A percentile compares a stretch with the other conserved stretches of the same genome.
Conservation (phyloP, 2,113 vertebrate species). For the Ctenomys sociabilis region DNA sequence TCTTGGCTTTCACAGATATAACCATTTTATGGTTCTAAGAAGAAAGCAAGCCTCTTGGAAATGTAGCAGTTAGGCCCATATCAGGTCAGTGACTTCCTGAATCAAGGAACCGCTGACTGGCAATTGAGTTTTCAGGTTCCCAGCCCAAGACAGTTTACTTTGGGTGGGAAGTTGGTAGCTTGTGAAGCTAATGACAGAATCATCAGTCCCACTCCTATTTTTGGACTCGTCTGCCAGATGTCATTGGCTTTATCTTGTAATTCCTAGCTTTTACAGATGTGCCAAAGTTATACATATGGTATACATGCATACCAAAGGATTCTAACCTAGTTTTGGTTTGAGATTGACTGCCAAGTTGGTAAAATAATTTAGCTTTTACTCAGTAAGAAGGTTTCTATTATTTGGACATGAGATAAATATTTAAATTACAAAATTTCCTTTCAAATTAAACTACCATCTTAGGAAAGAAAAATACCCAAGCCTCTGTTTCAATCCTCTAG, state of each 20-base stretch:
- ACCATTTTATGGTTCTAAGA: slow-evolving; percentile 67
- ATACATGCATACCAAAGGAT: not conserved
- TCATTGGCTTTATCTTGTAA: slow-evolving; percentile 9
- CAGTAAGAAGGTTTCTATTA: slow-evolving; percentile 31
- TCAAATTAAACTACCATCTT: not conserved
- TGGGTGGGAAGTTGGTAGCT: not conserved
- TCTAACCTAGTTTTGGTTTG: not conserved
- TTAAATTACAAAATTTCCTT: slow-evolving; percentile 16
- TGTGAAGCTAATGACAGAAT: not conserved
- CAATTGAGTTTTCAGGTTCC: not conserved
- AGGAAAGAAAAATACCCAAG: not conserved
- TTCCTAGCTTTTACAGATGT: not conserved
- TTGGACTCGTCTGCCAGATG: not conserved
- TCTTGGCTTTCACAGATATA: not conserved
- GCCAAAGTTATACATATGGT: not conserved
- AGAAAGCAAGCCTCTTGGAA: slow-evolving; percentile 67
- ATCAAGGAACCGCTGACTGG: slow-evolving; percentile 9
- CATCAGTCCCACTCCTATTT: not conserved
- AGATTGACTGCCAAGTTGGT: not conserved
- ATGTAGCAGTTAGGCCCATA: slow-evolving; percentile 13
- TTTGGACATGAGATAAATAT: not conserved
- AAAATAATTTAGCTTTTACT: slow-evolving; percentile 4
- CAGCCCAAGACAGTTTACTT: not conserved
- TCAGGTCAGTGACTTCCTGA: slow-evolving; percentile 59
- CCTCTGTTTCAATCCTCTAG: not conserved